Evolutionary conservation across 2,888 invertebrate genomes (phyloP).

Genomic region (Drosophila diplacantha): DNA sequence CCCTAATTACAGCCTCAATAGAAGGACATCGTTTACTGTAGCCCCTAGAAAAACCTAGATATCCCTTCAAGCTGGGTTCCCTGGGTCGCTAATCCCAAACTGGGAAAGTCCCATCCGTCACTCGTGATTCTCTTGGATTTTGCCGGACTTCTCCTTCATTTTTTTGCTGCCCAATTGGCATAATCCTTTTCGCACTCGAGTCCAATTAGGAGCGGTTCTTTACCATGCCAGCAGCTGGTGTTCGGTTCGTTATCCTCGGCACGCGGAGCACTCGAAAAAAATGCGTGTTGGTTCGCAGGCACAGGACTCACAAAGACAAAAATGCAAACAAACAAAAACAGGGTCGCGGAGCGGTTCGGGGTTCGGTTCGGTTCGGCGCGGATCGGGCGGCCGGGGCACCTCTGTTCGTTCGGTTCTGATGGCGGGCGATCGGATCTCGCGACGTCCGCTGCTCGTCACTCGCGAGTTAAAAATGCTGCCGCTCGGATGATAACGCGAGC

Average conservation of each 20-base stretch:
- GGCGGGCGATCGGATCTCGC: constrained; percentile 18
- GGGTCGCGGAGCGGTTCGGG: neutral
- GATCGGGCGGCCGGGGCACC: neutral
- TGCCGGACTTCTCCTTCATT: neutral
- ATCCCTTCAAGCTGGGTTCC: neutral
- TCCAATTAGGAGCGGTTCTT: constrained; percentile 34
- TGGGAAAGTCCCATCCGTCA: neutral
- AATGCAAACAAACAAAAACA: constrained; percentile 7
- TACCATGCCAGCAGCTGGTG: constrained; percentile 35
- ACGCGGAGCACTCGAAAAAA: constrained; percentile 33
- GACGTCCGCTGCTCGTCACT: constrained; percentile 76
- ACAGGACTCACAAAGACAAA: constrained; percentile 24
- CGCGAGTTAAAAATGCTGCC: constrained; percentile 77
- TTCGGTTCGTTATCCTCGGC: constrained; percentile 20
- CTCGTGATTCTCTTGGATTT: constrained; percentile 15
- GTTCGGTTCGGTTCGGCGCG: constrained; percentile 6
- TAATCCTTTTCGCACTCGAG: constrained; percentile 26
- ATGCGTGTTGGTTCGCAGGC: neutral
- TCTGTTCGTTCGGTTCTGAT: constrained; percentile 4
- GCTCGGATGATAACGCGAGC: constrained; percentile 73
- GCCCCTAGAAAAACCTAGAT: neutral
- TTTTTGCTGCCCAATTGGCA: constrained; percentile 3
- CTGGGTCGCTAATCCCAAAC: neutral
- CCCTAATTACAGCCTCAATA: too few relatives aligned
- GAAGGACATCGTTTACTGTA: neutral